Base-by-base conservation (phyloP, 1,140 invertebrate species). In the Solen grandis region DNA sequence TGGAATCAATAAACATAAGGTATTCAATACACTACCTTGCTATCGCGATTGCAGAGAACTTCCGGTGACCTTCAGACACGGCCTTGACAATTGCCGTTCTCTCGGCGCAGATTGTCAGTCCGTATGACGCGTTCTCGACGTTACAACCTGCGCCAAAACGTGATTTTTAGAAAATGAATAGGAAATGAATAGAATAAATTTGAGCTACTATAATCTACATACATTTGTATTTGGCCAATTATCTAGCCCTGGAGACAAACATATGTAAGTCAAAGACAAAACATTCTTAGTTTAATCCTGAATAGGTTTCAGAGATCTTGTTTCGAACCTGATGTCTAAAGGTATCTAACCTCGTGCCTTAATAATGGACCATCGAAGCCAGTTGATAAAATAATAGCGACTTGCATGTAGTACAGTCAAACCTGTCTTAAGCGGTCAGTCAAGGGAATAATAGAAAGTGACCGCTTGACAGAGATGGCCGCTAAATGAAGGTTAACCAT, bases 81-180 rank as follows among this genome's bases (percentile, higher is more conserved):
- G 98, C 98, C 88, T 96, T 97, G 0, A 94, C 93, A 2, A 98
- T 91, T 0, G 97, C 98, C 0, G 95, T 95, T 29, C 97, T 94
- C 91, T 99, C 99, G 0, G 99, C 99, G 93, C 99, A 99, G 73
- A 97, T 95, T 0, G 94, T 92, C 0, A 96, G 94, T 0, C 95
- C 94, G 87, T 95, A 97, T 0, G 96, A 95, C 0, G 95, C 94
- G 92, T 97, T 99, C 92, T 99, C 99, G 29, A 99, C 95, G 90
- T 99, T 99, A 89, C 97, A 98, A 10, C 96, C 96, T 86, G 19
- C 5, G 16, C n/a, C n/a, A n/a, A n/a, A n/a, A n/a, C n/a, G n/a
- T n/a, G n/a, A n/a, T n/a, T 19, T 3, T 14, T 31, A 22, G 2
- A 8, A 19, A 16, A 65, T 22, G 22, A 65, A 19, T n/a, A 19